Base-by-base conservation (phyloP, 2,888 invertebrate genomes). In the Trachelus iudaicus region DNA sequence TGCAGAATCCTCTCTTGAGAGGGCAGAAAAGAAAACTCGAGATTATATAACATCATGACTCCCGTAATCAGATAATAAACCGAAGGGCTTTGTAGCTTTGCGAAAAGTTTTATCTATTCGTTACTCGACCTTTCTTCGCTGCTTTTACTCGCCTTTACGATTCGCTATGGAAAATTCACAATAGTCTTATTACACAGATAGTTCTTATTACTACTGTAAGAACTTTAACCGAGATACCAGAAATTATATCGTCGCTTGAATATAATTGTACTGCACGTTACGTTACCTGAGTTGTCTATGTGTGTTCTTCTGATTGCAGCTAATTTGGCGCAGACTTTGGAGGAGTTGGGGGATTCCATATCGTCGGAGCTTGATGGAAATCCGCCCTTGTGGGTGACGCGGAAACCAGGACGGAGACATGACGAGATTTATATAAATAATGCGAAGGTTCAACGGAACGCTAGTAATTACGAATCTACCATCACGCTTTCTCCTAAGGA, bases 381-480 rank as follows among this genome's bases (percentile, higher is more conserved):
- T 92, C 97, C 97, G 0, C 96, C 97, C 1, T 92, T 97, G 76
- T 97, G 97, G 95, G 95, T 97, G 81, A 97, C 97, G 76, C 93
- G 94, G 83, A 94, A 94, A 80, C 93, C 93, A 23, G 93, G 93
- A 74, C 87, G 91, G 91, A 94, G 94, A 85, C 91, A 92, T 73
- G 94, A 95, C 79, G 96, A 97, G 84, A 94, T 97, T 86, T 98
- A 94, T 92, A 95, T 98, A 81, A 98, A 98, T 92, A 97, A 98
- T 91, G 98, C 97, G 2, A 95, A 95, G 89, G 94, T 98, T 76
- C 92, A 96, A 85, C 93, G 94, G 79, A 94, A 94, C 74, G 93
- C 95, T 79, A 96, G 96, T 34, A 93, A 94, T 88, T 94, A 94
- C 87, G 93, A 94, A 85, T 94, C 95, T 69, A 92, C 92, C 81